Percentiles rank a stretch among this genome's conserved stretches.
Conservation (phyloP, 2,113 vertebrate species). For the Sitta europaea region DNA sequence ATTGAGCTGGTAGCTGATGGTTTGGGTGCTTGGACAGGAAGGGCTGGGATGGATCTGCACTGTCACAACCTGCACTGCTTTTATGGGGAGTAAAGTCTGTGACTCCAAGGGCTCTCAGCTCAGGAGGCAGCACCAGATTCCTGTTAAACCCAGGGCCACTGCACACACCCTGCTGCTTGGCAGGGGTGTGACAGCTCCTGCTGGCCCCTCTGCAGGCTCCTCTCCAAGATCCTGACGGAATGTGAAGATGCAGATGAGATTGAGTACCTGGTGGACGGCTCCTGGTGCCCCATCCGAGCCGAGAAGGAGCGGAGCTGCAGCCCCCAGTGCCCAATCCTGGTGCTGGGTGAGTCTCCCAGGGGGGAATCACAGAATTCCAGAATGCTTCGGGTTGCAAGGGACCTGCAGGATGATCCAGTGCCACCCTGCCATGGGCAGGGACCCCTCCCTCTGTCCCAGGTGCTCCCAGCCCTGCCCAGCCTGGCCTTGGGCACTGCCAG, state of each 20-base stretch:
- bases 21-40: background rate
- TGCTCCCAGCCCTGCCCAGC: background rate
- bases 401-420: background rate
- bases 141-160: background rate
- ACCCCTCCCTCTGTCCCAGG: rapidly evolving
- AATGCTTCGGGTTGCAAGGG: background rate
- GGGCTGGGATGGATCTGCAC: background rate
- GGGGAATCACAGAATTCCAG: background rate
- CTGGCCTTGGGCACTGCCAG: background rate
- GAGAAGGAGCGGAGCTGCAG: slow-evolving; percentile 92
- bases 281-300: slow-evolving; percentile 91
- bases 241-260: slow-evolving; percentile 95
- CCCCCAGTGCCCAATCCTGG: slow-evolving; percentile 87
- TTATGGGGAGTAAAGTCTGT: background rate
- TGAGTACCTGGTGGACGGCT: slow-evolving; percentile 93
- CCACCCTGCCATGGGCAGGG: background rate
- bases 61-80: background rate
- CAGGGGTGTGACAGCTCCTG: background rate
- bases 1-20: background rate
- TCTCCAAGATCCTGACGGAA: slow-evolving; percentile 92
- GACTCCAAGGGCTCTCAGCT: background rate
- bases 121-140: background rate
- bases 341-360: slow-evolving; percentile 80
- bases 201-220: slow-evolving; percentile 73
- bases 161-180: background rate